phyloP scores from a whole-genome alignment of 2,888 invertebrate genomes.

The Matsumyia berberina region DNA sequence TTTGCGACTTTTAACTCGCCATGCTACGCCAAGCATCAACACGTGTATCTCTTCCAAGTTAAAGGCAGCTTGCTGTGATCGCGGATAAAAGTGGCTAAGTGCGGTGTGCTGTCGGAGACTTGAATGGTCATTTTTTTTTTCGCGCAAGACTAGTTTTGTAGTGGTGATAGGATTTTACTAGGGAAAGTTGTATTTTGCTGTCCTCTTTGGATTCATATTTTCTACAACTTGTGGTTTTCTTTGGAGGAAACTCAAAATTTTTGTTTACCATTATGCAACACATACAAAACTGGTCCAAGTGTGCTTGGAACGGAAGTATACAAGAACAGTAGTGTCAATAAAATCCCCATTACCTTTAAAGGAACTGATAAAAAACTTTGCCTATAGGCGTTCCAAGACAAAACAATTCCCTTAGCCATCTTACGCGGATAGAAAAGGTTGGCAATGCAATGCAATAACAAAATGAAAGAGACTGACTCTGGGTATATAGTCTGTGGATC shows the following conservation, averaged over 20 bases:
- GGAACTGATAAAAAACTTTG: no score
- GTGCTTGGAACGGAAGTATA: background rate
- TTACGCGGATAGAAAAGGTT: no score
- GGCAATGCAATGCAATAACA: no score
- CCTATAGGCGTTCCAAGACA: no score
- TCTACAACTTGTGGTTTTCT: background rate
- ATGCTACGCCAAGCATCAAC: background rate
- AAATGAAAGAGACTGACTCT: no score
- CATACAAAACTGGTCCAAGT: background rate
- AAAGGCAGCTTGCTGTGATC: constrained; percentile 39
- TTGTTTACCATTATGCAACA: constrained; percentile 13
- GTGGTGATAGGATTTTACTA: constrained; percentile 12
- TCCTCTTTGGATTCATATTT: background rate
- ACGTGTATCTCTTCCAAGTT: constrained; percentile 27
- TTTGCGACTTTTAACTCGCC: background rate
- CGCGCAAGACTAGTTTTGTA: constrained; percentile 8
- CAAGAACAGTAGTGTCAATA: background rate
- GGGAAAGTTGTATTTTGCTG: constrained; percentile 26
- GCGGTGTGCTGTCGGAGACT: background rate
- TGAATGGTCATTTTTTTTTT: constrained; percentile 3
- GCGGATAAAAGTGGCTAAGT: background rate
- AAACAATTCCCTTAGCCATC: no score
- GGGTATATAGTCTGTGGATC: no score
- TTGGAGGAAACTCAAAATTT: background rate
- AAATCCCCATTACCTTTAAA: background rate